Conservation (phyloP, 2,888 invertebrate species). For the Mythimna loreyi region DNA sequence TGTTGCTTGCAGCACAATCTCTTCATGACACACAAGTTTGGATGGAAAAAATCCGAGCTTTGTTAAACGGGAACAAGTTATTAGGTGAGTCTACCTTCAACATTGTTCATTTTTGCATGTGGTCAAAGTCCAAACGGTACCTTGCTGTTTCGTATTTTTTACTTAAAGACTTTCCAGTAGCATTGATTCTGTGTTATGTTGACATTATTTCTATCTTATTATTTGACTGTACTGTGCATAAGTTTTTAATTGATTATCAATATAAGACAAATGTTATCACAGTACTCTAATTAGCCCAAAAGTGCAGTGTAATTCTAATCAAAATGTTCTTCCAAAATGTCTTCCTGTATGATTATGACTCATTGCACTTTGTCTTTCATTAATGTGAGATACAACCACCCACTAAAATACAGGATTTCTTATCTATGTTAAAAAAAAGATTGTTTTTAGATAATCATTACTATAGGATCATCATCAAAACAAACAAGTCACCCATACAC, state of each 20-base stretch:
- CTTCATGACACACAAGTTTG: conserved; percentile 93
- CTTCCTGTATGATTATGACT: conserved; percentile 23
- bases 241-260: not conserved
- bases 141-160: not conserved
- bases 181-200: conserved; percentile 1
- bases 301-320: not conserved
- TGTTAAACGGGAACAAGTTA: conserved; percentile 85
- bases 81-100: conserved; percentile 78
- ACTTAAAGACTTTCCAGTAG: not conserved
- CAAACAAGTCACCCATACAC: not conserved
- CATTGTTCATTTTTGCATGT: conserved; percentile 33
- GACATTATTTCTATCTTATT: not conserved
- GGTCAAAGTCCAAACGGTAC: conserved; percentile 45
- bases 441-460: not conserved
- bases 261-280: not conserved
- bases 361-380: conserved; percentile 12
- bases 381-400: not conserved
- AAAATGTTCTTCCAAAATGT: conserved; percentile 12
- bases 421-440: not conserved
- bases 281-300: not conserved
- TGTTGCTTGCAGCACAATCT: conserved; percentile 92
- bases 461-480: no score
- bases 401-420: not conserved
- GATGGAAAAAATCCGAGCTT: conserved; percentile 92
- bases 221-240: not conserved